A percentile compares a stretch with the other conserved stretches of the same genome.
Evolutionary conservation across 2,888 invertebrate genomes (phyloP).

Genomic region (Chromoteleia sp.): DNA sequence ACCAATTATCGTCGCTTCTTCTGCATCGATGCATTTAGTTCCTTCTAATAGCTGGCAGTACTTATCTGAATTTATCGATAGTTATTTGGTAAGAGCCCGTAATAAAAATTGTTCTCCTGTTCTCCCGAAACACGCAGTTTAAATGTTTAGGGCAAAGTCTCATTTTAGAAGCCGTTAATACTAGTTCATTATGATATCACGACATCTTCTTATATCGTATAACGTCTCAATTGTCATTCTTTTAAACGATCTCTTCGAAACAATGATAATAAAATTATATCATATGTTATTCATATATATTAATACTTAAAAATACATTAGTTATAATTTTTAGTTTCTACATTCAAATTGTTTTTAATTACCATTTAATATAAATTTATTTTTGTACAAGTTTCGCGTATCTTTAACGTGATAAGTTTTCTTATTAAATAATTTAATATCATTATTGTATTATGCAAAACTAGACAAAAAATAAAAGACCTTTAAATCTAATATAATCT

Average conservation of each 20-base stretch:
- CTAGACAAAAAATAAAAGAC: too few species aligned
- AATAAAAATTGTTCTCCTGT: conserved; percentile 4
- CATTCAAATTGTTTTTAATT: too few species aligned
- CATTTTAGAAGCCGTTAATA: conserved; percentile 16
- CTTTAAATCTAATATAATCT: too few species aligned
- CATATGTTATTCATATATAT: too few species aligned
- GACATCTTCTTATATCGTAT: background rate
- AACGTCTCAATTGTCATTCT: background rate
- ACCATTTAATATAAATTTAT: too few species aligned
- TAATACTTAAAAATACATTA: too few species aligned
- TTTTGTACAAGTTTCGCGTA: too few species aligned
- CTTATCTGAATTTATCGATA: conserved; percentile 31
- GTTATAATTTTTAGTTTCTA: too few species aligned
- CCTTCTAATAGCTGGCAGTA: background rate
- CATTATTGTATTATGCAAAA: too few species aligned
- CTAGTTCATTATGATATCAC: background rate
- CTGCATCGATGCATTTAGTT: background rate
- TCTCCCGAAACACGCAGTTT: conserved; percentile 8
- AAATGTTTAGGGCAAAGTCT: conserved; percentile 23
- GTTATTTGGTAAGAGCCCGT: conserved; percentile 17
- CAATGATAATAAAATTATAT: background rate
- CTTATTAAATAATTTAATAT: too few species aligned
- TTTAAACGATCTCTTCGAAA: background rate
- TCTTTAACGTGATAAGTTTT: too few species aligned
- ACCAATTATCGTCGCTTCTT: conserved; percentile 10